Percentiles rank a stretch among this genome's conserved stretches.
Evolutionary conservation across 2,888 invertebrate genomes (phyloP).

Genomic region (Eupithecia vulgata): DNA sequence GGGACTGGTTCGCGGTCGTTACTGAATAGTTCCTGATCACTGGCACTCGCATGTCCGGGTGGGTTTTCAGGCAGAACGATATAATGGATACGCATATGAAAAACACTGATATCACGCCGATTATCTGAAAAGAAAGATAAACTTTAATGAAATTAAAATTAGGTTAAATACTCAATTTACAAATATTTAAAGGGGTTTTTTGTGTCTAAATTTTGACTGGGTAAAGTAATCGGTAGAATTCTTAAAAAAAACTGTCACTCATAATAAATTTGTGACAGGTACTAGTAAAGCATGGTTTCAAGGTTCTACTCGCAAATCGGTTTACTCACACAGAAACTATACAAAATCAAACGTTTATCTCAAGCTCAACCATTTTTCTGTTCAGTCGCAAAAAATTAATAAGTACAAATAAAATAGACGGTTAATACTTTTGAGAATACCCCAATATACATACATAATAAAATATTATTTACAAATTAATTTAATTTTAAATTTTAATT

Average conservation of each 20-base stretch:
- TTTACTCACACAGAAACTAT: not conserved
- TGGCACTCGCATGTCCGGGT: slow-evolving; percentile 98
- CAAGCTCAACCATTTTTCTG: not conserved
- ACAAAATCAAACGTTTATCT: not conserved
- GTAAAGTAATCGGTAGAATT: not conserved
- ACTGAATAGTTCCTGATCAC: slow-evolving; percentile 92
- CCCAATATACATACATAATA: too few species aligned
- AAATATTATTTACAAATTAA: too few species aligned
- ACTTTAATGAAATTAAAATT: not conserved
- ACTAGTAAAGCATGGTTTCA: too few species aligned
- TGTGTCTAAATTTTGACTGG: not conserved
- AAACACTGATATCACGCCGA: slow-evolving; percentile 99
- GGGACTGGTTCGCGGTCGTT: slow-evolving; percentile 88
- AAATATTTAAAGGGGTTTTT: not conserved
- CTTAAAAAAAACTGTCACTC: too few species aligned
- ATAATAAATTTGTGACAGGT: too few species aligned
- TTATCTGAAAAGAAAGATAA: slow-evolving; percentile 89
- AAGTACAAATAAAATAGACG: too few species aligned
- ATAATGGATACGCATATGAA: slow-evolving; percentile 99
- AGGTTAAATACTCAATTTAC: not conserved
- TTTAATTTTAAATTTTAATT: too few species aligned
- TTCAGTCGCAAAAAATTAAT: not conserved
- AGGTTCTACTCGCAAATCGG: too few species aligned
- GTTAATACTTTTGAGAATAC: too few species aligned
- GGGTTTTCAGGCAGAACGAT: slow-evolving; percentile 99